These are phyloP conservation scores for Rhynchonycteris naso DNA, from an alignment of 2,797 vertebrate species.

Conservation along the genomic window DNA sequence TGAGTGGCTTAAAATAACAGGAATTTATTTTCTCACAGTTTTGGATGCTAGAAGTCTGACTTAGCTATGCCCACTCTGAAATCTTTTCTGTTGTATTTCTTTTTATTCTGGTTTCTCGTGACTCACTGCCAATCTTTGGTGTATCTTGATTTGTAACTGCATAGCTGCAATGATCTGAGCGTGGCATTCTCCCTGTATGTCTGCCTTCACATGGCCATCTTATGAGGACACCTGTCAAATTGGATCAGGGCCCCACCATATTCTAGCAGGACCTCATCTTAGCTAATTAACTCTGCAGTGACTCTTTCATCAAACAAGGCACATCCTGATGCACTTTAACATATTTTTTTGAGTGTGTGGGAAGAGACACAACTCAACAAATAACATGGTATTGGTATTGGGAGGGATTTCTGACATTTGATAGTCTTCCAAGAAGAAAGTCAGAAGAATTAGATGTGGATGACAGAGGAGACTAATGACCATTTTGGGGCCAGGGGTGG, in stretches of 20 bases:
- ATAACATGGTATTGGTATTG: background rate
- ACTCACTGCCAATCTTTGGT: background rate
- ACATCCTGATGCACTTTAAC: background rate
- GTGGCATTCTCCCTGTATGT: background rate
- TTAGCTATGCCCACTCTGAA: background rate
- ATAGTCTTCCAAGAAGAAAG: background rate
- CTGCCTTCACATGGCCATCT: background rate
- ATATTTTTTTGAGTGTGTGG: background rate
- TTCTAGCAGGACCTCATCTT: background rate
- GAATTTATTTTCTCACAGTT: background rate
- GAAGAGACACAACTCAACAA: background rate
- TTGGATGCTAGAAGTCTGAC: background rate
- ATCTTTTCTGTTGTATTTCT: background rate
- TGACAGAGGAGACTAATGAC: background rate
- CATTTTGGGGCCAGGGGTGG: background rate
- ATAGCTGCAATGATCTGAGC: rapidly evolving
- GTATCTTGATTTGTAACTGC: background rate
- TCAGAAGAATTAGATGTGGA: background rate
- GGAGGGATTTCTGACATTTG: background rate
- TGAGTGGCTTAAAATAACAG: background rate
- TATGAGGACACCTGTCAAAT: background rate
- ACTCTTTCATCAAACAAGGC: background rate
- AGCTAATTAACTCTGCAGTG: background rate
- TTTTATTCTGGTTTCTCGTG: background rate
- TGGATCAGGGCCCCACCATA: background rate